Conservation (phyloP, 2,888 invertebrate species). For the Anaspis maculata region DNA sequence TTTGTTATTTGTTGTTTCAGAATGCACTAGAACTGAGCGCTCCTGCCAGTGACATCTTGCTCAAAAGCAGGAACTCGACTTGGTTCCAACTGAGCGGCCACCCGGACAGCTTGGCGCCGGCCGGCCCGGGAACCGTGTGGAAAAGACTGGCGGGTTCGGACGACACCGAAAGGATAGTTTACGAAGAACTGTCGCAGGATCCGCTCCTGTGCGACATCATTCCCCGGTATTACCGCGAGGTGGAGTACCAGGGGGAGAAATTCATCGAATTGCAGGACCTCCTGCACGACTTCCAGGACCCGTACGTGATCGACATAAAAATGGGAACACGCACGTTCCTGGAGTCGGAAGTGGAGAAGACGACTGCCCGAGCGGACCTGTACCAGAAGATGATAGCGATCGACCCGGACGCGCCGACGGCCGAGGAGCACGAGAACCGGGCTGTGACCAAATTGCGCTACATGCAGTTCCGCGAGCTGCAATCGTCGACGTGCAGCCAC, state of each 20-base stretch:
- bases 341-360: slow-evolving; percentile 89
- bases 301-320: slow-evolving; percentile 95
- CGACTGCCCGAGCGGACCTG: slow-evolving; percentile 72
- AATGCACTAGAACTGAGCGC: slow-evolving; percentile 86
- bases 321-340: slow-evolving; percentile 94
- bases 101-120: slow-evolving; percentile 85
- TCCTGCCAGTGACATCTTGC: slow-evolving; percentile 78
- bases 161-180: slow-evolving; percentile 68
- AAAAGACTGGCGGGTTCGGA: slow-evolving; percentile 63
- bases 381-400: slow-evolving; percentile 94
- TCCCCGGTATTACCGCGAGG: slow-evolving; percentile 77
- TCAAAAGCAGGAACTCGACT: slow-evolving; percentile 59
- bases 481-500: slow-evolving; percentile 85
- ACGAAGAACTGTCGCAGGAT: slow-evolving; percentile 72
- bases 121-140: slow-evolving; percentile 89
- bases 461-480: slow-evolving; percentile 91
- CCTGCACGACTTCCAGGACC: slow-evolving; percentile 81
- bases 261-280: slow-evolving; percentile 96
- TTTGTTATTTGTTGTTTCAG: too few species aligned
- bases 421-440: slow-evolving; percentile 67
- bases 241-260: slow-evolving; percentile 66
- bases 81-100: slow-evolving; percentile 95
- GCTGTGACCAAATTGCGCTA: slow-evolving; percentile 94
- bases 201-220: slow-evolving; percentile 63
- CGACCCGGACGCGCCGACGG: slow-evolving; percentile 78